Base-by-base conservation (phyloP, 2,888 invertebrate species). In the Macropis europaea region DNA sequence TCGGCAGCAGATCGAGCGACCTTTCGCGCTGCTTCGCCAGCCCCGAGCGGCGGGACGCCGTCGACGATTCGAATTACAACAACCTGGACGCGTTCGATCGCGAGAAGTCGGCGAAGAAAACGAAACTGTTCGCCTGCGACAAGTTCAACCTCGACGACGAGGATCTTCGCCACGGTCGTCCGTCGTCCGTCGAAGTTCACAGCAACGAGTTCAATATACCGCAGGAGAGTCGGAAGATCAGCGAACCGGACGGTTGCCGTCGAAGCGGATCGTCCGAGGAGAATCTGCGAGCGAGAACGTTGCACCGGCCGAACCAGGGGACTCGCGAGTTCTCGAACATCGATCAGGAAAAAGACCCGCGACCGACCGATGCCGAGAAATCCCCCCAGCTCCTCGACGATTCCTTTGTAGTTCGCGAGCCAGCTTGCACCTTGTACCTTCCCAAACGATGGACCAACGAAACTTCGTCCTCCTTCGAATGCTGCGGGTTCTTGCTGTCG, bases 41-140 rank as follows among this genome's bases (percentile, higher is more conserved):
- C 3, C 1, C 2, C 32, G 5, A 28, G 5, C 1, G 9, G 15
- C 24, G 24, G 5, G 3, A 30, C 0, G n/a, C 2, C 7, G 13
- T n/a, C 1, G 13, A 40, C 1, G 5, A 40, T 2, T 5, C 48
- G 7, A 66, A 45, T 60, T 77, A 66, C 26, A 73, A 80, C 53
- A 76, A 78, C 13, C 40, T 52, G n/a, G 68, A 74, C 4, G 50
- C 53, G 2, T 64, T 71, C 19, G 30, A 38, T 2, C 48, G 76
- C 3, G 71, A 73, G n/a, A 82, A 83, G 61, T 32, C 76, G 0
- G 57, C 71, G 11, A 73, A 50, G 15, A 78, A 81, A 30, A 68
- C 56, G 3, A 76, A 79, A 34, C 57, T 84, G 2, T 80, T 82
- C 22, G 53, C 54, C 6, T 53, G 67, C 28, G 74, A 77, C n/a